Conservation (phyloP, 2,113 vertebrate species). For the Beaufortia kweichowensis region DNA sequence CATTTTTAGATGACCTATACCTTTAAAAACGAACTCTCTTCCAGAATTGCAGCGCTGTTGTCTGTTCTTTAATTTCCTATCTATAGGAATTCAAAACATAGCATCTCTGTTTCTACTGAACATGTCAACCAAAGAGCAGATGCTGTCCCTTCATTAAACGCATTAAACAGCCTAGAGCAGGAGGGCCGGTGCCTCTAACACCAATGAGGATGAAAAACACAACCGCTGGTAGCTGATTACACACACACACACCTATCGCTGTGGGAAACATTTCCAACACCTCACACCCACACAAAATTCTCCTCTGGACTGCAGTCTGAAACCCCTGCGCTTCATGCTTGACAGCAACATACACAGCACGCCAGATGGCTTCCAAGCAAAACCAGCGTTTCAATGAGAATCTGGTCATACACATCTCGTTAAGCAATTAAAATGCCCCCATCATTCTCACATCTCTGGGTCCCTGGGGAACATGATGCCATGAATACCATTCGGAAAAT, state of each 20-base stretch:
- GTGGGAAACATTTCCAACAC: conserved; percentile 16
- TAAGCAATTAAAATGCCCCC: conserved; percentile 64
- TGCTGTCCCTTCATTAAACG: conserved; percentile 22
- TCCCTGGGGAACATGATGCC: background rate
- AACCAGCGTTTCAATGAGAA: conserved; percentile 63
- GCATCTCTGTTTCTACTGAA: background rate
- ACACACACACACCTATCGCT: background rate
- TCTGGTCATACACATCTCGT: conserved; percentile 67
- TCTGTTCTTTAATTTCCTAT: background rate
- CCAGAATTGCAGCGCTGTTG: too few species aligned
- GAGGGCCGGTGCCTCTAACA: background rate
- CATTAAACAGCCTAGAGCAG: conserved; percentile 8
- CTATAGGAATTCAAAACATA: background rate
- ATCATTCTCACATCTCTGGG: background rate
- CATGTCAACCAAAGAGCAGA: background rate
- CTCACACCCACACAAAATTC: conserved; percentile 17
- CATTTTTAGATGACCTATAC: too few species aligned
- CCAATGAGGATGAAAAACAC: background rate
- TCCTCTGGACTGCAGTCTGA: conserved; percentile 16
- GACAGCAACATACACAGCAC: conserved; percentile 44
- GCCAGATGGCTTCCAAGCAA: conserved; percentile 65
- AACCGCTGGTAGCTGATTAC: conserved; percentile 9
- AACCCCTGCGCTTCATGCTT: conserved; percentile 20
- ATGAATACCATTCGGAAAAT: conserved; percentile 6
- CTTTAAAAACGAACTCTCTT: too few species aligned